Conservation (phyloP, 1,140 invertebrate species). For the Triops longicaudatus region DNA sequence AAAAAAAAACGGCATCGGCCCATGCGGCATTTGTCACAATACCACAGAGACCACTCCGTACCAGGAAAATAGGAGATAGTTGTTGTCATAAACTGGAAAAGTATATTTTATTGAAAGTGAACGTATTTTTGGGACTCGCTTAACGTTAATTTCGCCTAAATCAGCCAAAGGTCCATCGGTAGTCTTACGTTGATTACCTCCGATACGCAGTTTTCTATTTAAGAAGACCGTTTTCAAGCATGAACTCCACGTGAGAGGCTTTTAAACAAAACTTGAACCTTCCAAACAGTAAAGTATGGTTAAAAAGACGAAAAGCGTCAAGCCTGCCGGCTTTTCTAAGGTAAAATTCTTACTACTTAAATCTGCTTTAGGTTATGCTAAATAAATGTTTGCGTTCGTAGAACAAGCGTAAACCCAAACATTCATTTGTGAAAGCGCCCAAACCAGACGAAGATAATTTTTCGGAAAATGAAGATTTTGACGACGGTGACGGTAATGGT, state of each 20-base stretch:
- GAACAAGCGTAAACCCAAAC: not conserved
- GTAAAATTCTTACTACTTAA: not conserved
- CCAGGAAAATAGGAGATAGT: too few relatives aligned
- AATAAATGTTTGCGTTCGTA: not conserved
- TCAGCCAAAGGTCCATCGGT: too few relatives aligned
- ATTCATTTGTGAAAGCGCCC: not conserved
- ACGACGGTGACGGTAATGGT: slow-evolving; percentile 22
- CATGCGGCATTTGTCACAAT: too few relatives aligned
- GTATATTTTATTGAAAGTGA: too few relatives aligned
- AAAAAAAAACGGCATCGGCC: too few relatives aligned
- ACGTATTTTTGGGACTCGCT: too few relatives aligned
- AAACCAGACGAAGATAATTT: slow-evolving; percentile 10
- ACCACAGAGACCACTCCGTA: too few relatives aligned
- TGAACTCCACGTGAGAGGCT: not conserved
- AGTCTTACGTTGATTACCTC: too few relatives aligned
- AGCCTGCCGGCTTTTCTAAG: not conserved
- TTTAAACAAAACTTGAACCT: not conserved
- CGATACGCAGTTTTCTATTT: not conserved
- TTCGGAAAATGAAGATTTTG: slow-evolving; percentile 25
- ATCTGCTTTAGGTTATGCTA: not conserved
- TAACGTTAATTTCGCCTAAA: too few relatives aligned
- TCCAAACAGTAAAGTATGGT: not conserved
- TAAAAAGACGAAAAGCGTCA: not conserved
- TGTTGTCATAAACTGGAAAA: too few relatives aligned
- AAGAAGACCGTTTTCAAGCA: not conserved